Conservation (phyloP, 2,113 vertebrate genomes). For the Saccopteryx leptura region DNA sequence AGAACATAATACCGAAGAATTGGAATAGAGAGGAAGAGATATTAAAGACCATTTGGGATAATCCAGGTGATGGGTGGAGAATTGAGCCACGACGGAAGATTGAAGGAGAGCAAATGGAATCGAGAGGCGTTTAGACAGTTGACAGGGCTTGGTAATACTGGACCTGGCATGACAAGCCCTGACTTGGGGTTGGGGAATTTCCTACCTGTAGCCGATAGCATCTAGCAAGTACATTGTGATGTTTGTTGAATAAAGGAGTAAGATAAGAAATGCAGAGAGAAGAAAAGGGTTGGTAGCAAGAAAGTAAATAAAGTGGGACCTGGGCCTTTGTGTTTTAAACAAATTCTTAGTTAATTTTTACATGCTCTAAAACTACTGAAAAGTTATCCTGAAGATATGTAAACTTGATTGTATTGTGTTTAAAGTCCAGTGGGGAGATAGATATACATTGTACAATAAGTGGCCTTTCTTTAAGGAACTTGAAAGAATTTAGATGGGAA, state of each 20-base stretch:
- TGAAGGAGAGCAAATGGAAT: slow-evolving; percentile 6
- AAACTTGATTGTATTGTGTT: background rate
- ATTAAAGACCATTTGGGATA: slow-evolving; percentile 4
- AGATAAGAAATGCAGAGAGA: background rate
- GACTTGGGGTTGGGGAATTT: slow-evolving; percentile 12
- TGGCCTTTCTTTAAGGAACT: background rate
- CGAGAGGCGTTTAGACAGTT: slow-evolving; percentile 5
- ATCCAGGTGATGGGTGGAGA: background rate
- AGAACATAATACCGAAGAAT: background rate
- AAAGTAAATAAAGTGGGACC: background rate
- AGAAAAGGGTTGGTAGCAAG: background rate
- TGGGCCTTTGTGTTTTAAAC: slow-evolving; percentile 32
- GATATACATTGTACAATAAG: background rate
- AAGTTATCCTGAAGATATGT: slow-evolving; percentile 10
- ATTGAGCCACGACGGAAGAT: background rate
- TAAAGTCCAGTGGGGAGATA: background rate
- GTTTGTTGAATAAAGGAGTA: background rate
- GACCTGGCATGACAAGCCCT: background rate
- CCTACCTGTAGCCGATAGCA: background rate
- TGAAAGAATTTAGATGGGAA: background rate
- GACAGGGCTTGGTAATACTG: slow-evolving; percentile 5
- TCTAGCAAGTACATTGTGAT: background rate
- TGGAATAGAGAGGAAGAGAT: background rate
- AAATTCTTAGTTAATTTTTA: background rate
- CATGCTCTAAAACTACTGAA: background rate